phyloP scores from a whole-genome alignment of 2,113 vertebrate genomes.

The Pao palembangensis region DNA sequence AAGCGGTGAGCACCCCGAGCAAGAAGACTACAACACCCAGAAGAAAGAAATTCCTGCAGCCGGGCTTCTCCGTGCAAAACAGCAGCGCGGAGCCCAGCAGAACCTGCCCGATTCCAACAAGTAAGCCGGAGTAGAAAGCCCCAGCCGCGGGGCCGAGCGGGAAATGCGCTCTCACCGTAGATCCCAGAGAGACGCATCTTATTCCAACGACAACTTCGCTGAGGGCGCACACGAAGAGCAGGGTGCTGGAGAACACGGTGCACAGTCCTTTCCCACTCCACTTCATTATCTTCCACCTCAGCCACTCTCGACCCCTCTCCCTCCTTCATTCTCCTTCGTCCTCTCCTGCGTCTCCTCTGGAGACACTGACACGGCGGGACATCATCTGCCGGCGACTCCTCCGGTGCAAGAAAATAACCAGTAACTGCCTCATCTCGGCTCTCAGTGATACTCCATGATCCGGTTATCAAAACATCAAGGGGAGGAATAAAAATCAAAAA shows the following conservation, averaged over 20 bases:
- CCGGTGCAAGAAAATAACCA: conserved; percentile 3
- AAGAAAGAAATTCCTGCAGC: conserved; percentile 87
- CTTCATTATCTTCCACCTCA: conserved; percentile 92
- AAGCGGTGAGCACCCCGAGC: conserved; percentile 89
- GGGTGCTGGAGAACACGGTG: conserved; percentile 88
- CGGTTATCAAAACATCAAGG: not conserved
- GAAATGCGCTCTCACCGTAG: conserved; percentile 86
- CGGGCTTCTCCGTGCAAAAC: conserved; percentile 80
- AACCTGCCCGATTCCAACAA: conserved; percentile 83
- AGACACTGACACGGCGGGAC: conserved; percentile 71
- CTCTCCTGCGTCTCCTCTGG: conserved; percentile 80
- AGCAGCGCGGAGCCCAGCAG: conserved; percentile 84
- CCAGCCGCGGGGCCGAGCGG: conserved; percentile 85
- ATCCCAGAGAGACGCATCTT: conserved; percentile 87
- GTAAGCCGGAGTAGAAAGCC: conserved; percentile 90
- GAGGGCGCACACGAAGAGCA: conserved; percentile 90
- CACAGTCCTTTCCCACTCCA: conserved; percentile 93
- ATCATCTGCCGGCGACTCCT: conserved; percentile 72
- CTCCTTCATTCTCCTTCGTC: conserved; percentile 84
- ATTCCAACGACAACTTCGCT: conserved; percentile 90
- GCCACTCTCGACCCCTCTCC: conserved; percentile 76
- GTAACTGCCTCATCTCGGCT: conserved; percentile 20
- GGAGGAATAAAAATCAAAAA: not conserved
- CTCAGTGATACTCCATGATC: conserved; percentile 47
- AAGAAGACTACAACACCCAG: conserved; percentile 88